Conservation (phyloP, 2,888 invertebrate genomes). For the Spatulosminthurus flaviceps region DNA sequence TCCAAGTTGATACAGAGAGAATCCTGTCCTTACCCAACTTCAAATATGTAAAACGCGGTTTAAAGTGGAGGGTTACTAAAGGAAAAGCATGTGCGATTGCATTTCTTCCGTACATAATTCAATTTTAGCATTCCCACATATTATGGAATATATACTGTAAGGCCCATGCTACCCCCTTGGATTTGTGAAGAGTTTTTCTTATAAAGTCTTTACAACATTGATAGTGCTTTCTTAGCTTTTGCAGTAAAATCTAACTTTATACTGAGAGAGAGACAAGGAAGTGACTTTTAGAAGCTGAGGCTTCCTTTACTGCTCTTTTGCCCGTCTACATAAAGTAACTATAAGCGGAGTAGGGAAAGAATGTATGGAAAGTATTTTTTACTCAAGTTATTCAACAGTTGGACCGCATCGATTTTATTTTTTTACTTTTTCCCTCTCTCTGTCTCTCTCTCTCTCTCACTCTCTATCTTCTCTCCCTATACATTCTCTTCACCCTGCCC, state of each 20-base stretch:
- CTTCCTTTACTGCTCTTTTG: constrained; percentile 13
- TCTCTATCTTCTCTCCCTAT: background rate
- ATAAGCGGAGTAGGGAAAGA: background rate
- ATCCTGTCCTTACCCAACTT: constrained; percentile 11
- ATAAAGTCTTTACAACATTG: no score
- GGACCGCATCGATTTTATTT: constrained; percentile 51
- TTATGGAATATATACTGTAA: no score
- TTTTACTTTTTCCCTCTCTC: constrained; percentile 28
- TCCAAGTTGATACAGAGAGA: background rate
- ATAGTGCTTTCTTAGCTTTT: no score
- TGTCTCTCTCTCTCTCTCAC: constrained; percentile 12
- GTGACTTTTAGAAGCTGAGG: constrained; percentile 35
- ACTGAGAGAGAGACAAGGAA: constrained; percentile 21
- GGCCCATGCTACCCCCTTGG: no score
- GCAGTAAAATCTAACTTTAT: no score
- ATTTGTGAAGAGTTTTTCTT: no score
- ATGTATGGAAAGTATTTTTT: constrained; percentile 45
- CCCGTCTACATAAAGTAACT: background rate
- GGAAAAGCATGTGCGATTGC: background rate
- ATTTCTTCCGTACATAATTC: no score
- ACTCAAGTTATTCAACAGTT: constrained; percentile 50
- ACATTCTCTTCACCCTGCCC: constrained; percentile 13
- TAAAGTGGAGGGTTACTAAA: background rate
- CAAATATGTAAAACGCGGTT: background rate
- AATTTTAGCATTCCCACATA: no score